phyloP scores from a whole-genome alignment of 1,140 invertebrate genomes.

The Calephelis virginiensis region DNA sequence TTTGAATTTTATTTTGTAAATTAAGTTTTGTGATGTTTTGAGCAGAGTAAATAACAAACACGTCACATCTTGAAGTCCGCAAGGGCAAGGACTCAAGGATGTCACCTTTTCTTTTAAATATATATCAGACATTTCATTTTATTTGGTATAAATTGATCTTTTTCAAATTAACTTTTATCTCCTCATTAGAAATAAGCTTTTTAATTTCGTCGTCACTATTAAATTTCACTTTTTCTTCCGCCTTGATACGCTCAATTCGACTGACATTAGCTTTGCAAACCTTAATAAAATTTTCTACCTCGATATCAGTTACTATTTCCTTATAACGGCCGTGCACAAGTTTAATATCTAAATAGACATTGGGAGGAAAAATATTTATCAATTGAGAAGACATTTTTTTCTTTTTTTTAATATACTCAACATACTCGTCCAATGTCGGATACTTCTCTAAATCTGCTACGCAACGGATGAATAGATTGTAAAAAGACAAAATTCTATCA shows the following conservation, averaged over 20 bases:
- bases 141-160: slow-evolving; percentile 11
- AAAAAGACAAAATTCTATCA: slow-evolving; percentile 31
- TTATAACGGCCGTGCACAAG: slow-evolving; percentile 28
- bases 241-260: slow-evolving; percentile 30
- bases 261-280: slow-evolving; percentile 24
- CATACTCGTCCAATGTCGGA: slow-evolving; percentile 33
- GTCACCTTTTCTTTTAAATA: too few relatives aligned
- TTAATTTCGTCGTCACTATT: slow-evolving; percentile 26
- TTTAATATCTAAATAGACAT: slow-evolving; percentile 19
- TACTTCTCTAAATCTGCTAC: slow-evolving; percentile 33
- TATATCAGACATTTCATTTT: too few relatives aligned
- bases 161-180: slow-evolving; percentile 27
- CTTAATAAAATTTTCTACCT: slow-evolving; percentile 30
- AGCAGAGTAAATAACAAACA: too few relatives aligned
- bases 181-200: slow-evolving; percentile 25
- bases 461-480: slow-evolving; percentile 35
- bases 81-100: too few relatives aligned
- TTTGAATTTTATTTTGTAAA: too few relatives aligned
- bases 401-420: slow-evolving; percentile 33
- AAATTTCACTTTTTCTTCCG: slow-evolving; percentile 28
- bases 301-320: slow-evolving; percentile 23
- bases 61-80: too few relatives aligned
- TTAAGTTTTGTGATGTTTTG: too few relatives aligned
- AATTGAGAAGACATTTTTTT: slow-evolving; percentile 29
- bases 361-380: slow-evolving; percentile 32